Evolutionary conservation across 2,797 vertebrate species (phyloP).

Genomic region (Alauda arvensis): DNA sequence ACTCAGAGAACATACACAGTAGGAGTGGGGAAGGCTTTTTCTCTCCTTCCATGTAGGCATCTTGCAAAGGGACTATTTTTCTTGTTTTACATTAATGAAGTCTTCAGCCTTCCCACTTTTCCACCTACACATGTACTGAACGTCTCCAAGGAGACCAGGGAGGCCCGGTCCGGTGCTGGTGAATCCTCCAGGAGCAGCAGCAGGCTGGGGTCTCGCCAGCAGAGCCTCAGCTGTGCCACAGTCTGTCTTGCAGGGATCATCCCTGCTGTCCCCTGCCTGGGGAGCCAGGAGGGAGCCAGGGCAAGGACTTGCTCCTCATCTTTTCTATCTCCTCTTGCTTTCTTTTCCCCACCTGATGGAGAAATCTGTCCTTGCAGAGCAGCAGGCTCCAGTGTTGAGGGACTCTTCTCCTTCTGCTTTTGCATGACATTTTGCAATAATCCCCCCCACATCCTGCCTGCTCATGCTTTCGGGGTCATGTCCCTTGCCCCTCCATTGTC

Average conservation of each 20-base stretch:
- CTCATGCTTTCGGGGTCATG: neutral
- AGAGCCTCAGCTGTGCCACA: slow-evolving; percentile 54
- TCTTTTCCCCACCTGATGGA: neutral
- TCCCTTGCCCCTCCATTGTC: neutral
- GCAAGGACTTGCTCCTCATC: neutral
- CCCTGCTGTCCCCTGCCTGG: neutral
- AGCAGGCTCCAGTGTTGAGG: neutral
- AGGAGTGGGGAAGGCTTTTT: slow-evolving; percentile 58
- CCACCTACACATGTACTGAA: slow-evolving; percentile 77
- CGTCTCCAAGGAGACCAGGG: slow-evolving; percentile 78
- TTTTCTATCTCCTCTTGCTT: neutral
- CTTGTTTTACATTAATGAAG: slow-evolving; percentile 79
- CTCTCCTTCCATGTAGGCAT: slow-evolving; percentile 63
- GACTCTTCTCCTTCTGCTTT: neutral
- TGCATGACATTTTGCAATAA: neutral
- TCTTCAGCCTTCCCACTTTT: slow-evolving; percentile 78
- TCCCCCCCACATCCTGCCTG: neutral
- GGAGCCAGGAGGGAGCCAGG: neutral
- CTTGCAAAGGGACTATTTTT: slow-evolving; percentile 75
- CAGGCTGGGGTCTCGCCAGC: slow-evolving; percentile 53
- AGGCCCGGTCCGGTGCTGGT: slow-evolving; percentile 66
- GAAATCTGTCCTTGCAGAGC: rapidly evolving
- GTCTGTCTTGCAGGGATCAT: neutral
- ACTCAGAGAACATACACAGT: slow-evolving; percentile 43
- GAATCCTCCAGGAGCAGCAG: slow-evolving; percentile 60